Evolutionary conservation across 2,888 invertebrate genomes (phyloP).

Genomic region (Cantharis nigra): DNA sequence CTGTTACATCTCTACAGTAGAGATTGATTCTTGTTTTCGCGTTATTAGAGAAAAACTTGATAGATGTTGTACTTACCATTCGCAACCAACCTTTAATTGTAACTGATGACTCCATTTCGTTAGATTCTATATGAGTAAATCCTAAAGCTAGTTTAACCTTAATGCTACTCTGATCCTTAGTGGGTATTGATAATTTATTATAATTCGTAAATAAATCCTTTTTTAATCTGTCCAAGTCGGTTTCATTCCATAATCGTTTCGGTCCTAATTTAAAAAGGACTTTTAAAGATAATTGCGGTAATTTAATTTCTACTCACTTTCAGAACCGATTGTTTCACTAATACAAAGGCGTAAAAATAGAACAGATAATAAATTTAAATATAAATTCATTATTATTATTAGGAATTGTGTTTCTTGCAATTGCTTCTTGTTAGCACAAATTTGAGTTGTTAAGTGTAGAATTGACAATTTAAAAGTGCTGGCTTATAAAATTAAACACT

Average conservation of each 20-base stretch:
- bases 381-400: not conserved
- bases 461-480: not conserved
- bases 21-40: no score
- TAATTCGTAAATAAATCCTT: constrained; percentile 62
- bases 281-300: not conserved
- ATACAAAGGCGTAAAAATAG: not conserved
- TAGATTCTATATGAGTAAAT: constrained; percentile 67
- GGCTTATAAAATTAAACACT: not conserved
- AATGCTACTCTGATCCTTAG: constrained; percentile 59
- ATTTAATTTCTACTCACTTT: not conserved
- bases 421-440: not conserved
- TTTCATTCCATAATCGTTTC: constrained; percentile 60
- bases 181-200: constrained; percentile 61
- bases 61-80: constrained; percentile 59
- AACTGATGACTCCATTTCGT: constrained; percentile 66
- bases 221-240: constrained; percentile 61
- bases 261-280: constrained; percentile 42
- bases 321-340: not conserved
- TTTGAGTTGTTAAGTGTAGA: not conserved
- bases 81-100: constrained; percentile 63
- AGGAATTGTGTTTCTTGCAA: not conserved
- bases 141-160: constrained; percentile 61
- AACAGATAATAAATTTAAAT: not conserved
- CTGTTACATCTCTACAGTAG: no score
- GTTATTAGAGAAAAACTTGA: no score